Evolutionary conservation across 2,888 invertebrate genomes (phyloP).

Genomic region (Drosophila demipolita): DNA sequence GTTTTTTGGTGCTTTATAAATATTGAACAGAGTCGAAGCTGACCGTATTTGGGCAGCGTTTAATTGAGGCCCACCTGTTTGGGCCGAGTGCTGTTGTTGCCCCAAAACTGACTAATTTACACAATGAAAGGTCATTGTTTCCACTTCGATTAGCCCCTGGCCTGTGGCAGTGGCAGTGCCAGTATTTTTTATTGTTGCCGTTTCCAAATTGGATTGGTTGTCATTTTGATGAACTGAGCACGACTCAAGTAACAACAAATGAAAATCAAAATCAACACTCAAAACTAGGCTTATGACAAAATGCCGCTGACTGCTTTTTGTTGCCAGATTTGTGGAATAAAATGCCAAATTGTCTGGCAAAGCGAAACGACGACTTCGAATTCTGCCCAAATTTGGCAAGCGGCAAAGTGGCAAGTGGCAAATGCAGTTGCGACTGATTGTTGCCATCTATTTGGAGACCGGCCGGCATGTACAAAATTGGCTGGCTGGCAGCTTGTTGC

Average conservation of each 20-base stretch:
- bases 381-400: constrained; percentile 74
- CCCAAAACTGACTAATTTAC: constrained; percentile 68
- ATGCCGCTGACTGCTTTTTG: constrained; percentile 37
- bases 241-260: constrained; percentile 22
- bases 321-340: constrained; percentile 58
- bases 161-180: neutral
- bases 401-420: constrained; percentile 40
- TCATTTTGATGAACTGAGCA: constrained; percentile 59
- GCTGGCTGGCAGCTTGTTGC: constrained; percentile 53
- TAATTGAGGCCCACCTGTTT: constrained; percentile 52
- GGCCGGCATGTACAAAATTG: constrained; percentile 68
- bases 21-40: constrained; percentile 36
- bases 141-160: constrained; percentile 76
- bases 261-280: constrained; percentile 25
- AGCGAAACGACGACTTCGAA: constrained; percentile 42
- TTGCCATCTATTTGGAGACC: constrained; percentile 50
- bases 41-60: constrained; percentile 61
- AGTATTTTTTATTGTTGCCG: constrained; percentile 15
- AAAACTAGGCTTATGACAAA: constrained; percentile 59
- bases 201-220: constrained; percentile 67
- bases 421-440: constrained; percentile 47
- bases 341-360: constrained; percentile 78
- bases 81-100: constrained; percentile 27
- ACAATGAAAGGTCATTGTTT: constrained; percentile 79
- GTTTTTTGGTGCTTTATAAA: constrained; percentile 27